Evolutionary conservation across 2,113 vertebrate species (phyloP), one percentile per base, ranked within the genome.

Genomic region (Origma solitaria): DNA sequence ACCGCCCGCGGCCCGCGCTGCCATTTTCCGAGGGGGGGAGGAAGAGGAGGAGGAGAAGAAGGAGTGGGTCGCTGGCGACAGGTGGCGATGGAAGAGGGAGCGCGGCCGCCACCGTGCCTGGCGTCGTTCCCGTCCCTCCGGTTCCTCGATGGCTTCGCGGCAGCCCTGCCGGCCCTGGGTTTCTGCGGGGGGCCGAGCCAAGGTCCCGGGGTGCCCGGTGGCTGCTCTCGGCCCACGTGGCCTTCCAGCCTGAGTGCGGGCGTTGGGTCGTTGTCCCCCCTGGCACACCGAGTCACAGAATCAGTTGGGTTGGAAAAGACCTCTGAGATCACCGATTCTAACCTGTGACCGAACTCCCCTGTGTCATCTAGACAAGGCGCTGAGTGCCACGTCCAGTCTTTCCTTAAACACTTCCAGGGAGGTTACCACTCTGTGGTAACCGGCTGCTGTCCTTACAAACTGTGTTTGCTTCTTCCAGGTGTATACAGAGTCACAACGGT

Each of bases 211-310:
- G 38, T 11, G 24, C 3, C 6, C 3, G 2, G 30, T 15, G 54
- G 21, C 14, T 0, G 11, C 25, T 10, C 4, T 14, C 14, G 4
- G 20, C 3, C 5, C 28, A 0, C 9, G 57, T 54, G n/a, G 18
- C 30, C 40, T 18, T 7, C 7, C 2, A 5, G 6, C 5, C 15
- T 5, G 3, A 5, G 23, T 7, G 35, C 17, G 1, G 9, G 37
- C 15, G 1, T 31, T 24, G 54, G 40, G 51, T 53, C 23, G 3
- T 1, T 28, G 53, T 28, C 13, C 13, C 13, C 4, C 40, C 49
- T 56, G 40, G 40, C 33, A 9, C 27, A 15, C 49, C 4, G 56
- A 49, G 17, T 15, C 57, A 6, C 31, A 23, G 31, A 18, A 19
- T 42, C 25, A 2, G 0, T 18, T 42, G 25, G 9, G 42, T 27